These are phyloP conservation scores for Papilio demoleus DNA, from an alignment of 2,888 invertebrate species.

Conservation along the genomic window DNA sequence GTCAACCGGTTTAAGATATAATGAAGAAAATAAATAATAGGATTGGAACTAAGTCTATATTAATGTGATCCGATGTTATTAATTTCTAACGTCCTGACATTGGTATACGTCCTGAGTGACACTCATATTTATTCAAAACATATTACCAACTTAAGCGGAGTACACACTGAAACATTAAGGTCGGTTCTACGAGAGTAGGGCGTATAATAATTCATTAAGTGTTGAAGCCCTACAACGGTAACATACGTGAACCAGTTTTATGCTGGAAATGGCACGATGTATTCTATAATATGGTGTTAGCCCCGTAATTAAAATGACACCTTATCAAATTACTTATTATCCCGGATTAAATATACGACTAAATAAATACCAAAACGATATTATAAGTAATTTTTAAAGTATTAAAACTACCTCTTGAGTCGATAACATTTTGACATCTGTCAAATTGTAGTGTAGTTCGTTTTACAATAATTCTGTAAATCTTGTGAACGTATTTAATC, in stretches of 20 bases:
- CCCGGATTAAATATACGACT: neutral
- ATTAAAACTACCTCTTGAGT: too few species aligned
- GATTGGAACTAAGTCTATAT: neutral
- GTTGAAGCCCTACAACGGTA: conserved; percentile 1
- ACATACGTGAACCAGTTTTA: neutral
- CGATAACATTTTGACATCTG: too few species aligned
- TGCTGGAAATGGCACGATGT: neutral
- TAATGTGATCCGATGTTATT: neutral
- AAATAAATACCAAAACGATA: neutral
- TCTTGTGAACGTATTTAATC: too few species aligned
- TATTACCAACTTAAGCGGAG: neutral
- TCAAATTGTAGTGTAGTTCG: too few species aligned
- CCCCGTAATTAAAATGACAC: neutral
- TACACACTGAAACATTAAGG: conserved; percentile 27
- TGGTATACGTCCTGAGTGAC: neutral
- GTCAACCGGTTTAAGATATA: conserved; percentile 27
- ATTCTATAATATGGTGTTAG: neutral
- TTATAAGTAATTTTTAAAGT: neutral
- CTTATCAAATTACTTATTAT: neutral
- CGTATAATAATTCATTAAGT: conserved; percentile 19
- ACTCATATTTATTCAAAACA: conserved; percentile 22
- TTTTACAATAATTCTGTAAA: too few species aligned
- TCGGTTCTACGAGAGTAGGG: neutral
- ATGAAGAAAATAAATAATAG: too few species aligned
- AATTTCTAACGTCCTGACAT: conserved; percentile 4